Conservation (phyloP, 2,888 invertebrate species). For the Itoplectis maculator region DNA sequence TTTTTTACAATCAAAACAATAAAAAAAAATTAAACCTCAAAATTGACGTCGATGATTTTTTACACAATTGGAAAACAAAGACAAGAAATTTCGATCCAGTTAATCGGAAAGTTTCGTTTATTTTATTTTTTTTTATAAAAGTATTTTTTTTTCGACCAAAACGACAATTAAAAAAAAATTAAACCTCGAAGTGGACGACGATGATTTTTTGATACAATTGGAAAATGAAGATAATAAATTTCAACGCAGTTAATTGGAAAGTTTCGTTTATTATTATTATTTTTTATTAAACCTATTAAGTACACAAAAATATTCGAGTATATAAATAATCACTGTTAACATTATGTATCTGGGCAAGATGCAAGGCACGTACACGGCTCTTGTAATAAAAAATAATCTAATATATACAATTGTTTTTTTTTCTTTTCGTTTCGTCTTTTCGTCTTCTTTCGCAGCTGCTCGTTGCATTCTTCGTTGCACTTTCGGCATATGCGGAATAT, state of each 20-base stretch:
- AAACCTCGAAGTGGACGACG: no score
- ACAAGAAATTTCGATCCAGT: neutral
- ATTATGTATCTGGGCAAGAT: conserved; percentile 80
- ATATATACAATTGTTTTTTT: conserved; percentile 78
- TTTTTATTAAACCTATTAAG: conserved; percentile 68
- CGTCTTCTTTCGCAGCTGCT: conserved; percentile 15
- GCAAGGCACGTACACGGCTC: conserved; percentile 79
- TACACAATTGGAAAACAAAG: no score
- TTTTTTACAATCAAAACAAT: no score
- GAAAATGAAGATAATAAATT: neutral
- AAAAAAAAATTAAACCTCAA: no score
- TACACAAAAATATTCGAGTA: conserved; percentile 74
- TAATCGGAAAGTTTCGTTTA: conserved; percentile 39
- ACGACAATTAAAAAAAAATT: no score
- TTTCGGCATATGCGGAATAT: conserved; percentile 17
- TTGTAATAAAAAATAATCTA: conserved; percentile 74
- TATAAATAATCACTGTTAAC: conserved; percentile 80
- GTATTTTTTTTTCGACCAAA: neutral
- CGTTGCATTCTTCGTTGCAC: conserved; percentile 36
- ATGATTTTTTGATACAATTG: no score
- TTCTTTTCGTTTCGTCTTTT: conserved; percentile 52
- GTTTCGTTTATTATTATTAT: conserved; percentile 43
- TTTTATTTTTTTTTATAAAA: conserved; percentile 58
- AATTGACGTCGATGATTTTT: no score
- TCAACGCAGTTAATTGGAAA: conserved; percentile 21